Evolutionary conservation across 2,888 invertebrate genomes (phyloP).

Genomic region (Platynereis dumerilii): DNA sequence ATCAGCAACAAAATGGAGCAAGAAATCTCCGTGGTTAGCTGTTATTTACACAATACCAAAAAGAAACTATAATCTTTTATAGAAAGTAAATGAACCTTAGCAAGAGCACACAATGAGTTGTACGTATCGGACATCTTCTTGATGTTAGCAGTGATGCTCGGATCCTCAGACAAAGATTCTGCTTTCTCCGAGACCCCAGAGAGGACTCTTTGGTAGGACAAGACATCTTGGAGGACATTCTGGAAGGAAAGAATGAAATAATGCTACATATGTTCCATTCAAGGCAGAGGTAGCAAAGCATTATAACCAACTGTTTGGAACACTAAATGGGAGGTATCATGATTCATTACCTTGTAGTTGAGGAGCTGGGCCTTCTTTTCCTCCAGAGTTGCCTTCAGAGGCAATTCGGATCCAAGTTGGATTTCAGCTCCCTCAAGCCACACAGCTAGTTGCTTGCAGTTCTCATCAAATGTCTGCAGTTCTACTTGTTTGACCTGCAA

Average conservation of each 20-base stretch:
- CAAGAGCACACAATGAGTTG: slow-evolving; percentile 17
- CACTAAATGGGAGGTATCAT: too few species aligned
- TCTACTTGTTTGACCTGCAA: slow-evolving; percentile 82
- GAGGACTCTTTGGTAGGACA: slow-evolving; percentile 86
- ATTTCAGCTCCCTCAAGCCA: slow-evolving; percentile 82
- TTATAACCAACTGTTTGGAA: too few species aligned
- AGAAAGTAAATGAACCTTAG: slow-evolving; percentile 32
- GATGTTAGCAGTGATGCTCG: slow-evolving; percentile 48
- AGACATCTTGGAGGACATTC: slow-evolving; percentile 85
- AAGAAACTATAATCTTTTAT: not conserved
- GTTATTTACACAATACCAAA: not conserved
- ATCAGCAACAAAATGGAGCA: not conserved
- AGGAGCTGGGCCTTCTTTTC: slow-evolving; percentile 82
- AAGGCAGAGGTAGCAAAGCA: too few species aligned
- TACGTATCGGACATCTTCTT: slow-evolving; percentile 31
- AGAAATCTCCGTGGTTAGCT: not conserved
- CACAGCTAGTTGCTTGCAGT: slow-evolving; percentile 76
- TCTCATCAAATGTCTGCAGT: slow-evolving; percentile 78
- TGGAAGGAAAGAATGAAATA: slow-evolving; percentile 46
- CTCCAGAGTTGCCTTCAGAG: slow-evolving; percentile 84
- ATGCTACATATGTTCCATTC: not conserved
- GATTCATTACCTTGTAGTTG: slow-evolving; percentile 36
- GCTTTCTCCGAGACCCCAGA: slow-evolving; percentile 91
- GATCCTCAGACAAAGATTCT: slow-evolving; percentile 73
- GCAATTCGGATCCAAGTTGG: slow-evolving; percentile 78